A percentile compares a stretch with the other conserved stretches of the same genome.
Evolutionary conservation across 30 jellyfish, hydroid and myxozoan genomes (phyloP).

Genomic region (Hydractinia echinata): DNA sequence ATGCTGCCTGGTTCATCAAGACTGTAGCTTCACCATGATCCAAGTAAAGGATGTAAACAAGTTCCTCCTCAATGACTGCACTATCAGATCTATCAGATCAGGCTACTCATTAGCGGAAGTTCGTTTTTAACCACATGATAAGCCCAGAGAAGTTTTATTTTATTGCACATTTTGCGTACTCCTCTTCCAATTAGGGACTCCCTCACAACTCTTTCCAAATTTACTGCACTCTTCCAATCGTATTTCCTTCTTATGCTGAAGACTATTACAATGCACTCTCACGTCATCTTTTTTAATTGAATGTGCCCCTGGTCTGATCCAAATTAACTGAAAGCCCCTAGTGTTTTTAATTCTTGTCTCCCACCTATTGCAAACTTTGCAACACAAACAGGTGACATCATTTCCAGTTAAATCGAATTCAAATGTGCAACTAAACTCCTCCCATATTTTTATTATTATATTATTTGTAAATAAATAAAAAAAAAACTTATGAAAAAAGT

Average conservation of each 20-base stretch:
- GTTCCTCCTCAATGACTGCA: too few relatives aligned
- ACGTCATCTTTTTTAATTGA: conserved; percentile 2
- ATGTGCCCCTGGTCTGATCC: conserved; percentile 17
- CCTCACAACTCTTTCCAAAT: background rate
- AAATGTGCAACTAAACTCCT: background rate
- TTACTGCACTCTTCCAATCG: background rate
- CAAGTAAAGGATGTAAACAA: too few relatives aligned
- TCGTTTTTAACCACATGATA: conserved; percentile 5
- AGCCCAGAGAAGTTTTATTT: background rate
- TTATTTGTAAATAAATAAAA: too few relatives aligned
- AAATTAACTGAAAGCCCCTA: background rate
- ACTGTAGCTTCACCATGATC: too few relatives aligned
- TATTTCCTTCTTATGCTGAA: conserved; percentile 1
- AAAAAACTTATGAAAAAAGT: too few relatives aligned
- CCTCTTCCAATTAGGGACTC: background rate
- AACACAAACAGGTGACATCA: background rate
- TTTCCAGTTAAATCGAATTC: background rate
- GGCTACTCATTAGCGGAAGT: too few relatives aligned
- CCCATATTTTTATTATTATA: too few relatives aligned
- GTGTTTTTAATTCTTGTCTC: background rate
- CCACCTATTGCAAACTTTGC: conserved; percentile 1
- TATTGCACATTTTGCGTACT: background rate
- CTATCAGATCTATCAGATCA: too few relatives aligned
- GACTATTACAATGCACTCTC: background rate
- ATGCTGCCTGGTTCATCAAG: too few relatives aligned